Evolutionary conservation across 2,113 vertebrate genomes (phyloP), one percentile per base, ranked within the genome.

Genomic region (Melanerpes formicivorus): DNA sequence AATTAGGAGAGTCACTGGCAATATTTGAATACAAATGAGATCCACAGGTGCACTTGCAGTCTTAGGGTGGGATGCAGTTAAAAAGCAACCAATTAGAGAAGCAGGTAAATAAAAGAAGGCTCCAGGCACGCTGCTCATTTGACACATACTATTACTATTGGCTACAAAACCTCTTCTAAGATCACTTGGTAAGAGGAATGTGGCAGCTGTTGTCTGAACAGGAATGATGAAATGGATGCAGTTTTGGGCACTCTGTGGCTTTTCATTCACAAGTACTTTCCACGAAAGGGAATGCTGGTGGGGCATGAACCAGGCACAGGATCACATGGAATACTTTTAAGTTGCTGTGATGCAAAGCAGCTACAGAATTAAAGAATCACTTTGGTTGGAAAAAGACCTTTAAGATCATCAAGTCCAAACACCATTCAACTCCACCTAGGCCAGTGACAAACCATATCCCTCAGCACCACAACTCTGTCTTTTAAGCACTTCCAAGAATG

Each of bases 61-160:
- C 60, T 74, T 76, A 54, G 17, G 22, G 23, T 0, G 58, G 79
- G 87, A 87, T 6, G 70, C 65, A 65, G 89, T 56, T 93, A 88
- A 69, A 92, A 83, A 25, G 32, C 18, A 78, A 88, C 71, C 91
- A 93, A 67, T 69, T 82, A 66, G 46, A 84, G 78, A 78, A 78
- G 75, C 34, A 84, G 90, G 85, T 84, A 90, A 96, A 93, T 30
- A 81, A 95, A 63, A 7, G 92, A 86, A 94, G 82, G 87, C 60
- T 92, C 48, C 14, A 60, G 52, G 25, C 27, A 59, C 1, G 1
- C 3, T 58, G 74, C 77, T 84, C 69, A 60, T 58, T 86, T 88
- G 67, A 82, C 80, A 52, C 50, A 25, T 52, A 64, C 62, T 29
- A 40, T 19, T 58, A 16, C 44, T 48, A 9, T 0, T 18, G 14